Evolutionary conservation across 2,888 invertebrate genomes (phyloP), one percentile per base, ranked within the genome.

Genomic region (Lacanobia wlatinum): DNA sequence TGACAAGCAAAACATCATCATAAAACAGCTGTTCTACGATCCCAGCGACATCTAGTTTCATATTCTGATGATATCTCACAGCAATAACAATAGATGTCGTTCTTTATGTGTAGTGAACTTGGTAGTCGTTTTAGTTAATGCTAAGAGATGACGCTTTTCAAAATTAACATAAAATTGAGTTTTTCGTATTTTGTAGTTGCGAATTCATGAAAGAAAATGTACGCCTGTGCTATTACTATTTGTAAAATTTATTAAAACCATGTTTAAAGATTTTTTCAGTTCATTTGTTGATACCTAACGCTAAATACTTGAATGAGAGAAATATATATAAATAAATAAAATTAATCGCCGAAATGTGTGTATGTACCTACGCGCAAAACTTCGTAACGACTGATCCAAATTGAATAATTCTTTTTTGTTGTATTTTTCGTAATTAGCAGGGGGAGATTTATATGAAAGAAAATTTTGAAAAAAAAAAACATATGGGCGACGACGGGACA

Each of bases 21-120:
- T 74, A 74, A 78, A 92, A 92, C 94, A 94, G 94, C 94, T 94
- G 94, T 91, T 94, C 84, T 59, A 7, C 68, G 69, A 76, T 79
- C 4, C 14, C 18, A 75, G 59, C 43, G 84, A 75, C 85, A 84
- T 85, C 86, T 86, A 73, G 9, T 9, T 34, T 28, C 10, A 43
- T 21, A 46, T 28, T 63, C 23, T 38, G 14, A 59, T 12, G 14
- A 6, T 12, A 23, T n/a, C 0, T 28, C 12, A 21, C 1, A 21
- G 5, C 2, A 18, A 18, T 18, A 23, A 0, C 40, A 55, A 68
- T 34, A 84, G 84, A 84, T 82, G 82, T 56, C 86, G 38, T 55
- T 80, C 9, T 55, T 48, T 23, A 23, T 3, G 10, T 12, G 21
- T 38, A 2, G 23, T 7, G 12, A 21, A 59, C 1, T 16, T 40